Evolutionary conservation across 2,113 vertebrate genomes (phyloP).

Genomic region (Ctenodactylus gundi): DNA sequence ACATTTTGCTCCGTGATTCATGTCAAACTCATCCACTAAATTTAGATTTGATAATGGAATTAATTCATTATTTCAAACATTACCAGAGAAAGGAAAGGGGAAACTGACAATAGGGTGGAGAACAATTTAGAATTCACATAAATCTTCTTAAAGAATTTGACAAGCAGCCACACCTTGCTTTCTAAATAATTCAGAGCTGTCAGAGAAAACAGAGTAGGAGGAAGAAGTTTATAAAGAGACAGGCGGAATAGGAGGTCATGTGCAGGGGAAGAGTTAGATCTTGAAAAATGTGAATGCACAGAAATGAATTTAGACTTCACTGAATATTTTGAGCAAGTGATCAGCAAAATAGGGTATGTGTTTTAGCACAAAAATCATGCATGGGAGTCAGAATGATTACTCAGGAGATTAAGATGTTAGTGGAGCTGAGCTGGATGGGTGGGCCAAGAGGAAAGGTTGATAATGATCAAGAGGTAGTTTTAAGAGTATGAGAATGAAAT

Average conservation of each 20-base stretch:
- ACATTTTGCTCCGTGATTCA: background rate
- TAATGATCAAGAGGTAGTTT: background rate
- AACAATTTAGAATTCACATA: background rate
- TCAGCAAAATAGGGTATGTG: background rate
- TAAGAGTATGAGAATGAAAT: background rate
- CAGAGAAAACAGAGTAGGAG: background rate
- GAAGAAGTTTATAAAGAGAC: background rate
- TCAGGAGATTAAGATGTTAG: background rate
- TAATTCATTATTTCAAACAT: slow-evolving; percentile 26
- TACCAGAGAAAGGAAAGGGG: background rate
- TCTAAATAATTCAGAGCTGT: background rate
- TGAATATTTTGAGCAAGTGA: slow-evolving; percentile 21
- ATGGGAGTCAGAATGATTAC: background rate
- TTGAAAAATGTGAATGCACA: background rate
- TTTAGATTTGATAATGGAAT: slow-evolving; percentile 3
- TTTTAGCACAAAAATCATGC: background rate
- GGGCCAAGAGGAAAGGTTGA: background rate
- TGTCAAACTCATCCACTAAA: slow-evolving; percentile 28
- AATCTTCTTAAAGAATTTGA: background rate
- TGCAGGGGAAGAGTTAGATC: background rate
- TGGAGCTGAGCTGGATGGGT: background rate
- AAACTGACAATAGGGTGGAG: background rate
- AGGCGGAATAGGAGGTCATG: background rate
- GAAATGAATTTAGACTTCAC: slow-evolving; percentile 19
- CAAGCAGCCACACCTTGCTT: background rate